Base-by-base conservation (phyloP, 92 coral and sea anemone species). In the Heliopora coerulea region DNA sequence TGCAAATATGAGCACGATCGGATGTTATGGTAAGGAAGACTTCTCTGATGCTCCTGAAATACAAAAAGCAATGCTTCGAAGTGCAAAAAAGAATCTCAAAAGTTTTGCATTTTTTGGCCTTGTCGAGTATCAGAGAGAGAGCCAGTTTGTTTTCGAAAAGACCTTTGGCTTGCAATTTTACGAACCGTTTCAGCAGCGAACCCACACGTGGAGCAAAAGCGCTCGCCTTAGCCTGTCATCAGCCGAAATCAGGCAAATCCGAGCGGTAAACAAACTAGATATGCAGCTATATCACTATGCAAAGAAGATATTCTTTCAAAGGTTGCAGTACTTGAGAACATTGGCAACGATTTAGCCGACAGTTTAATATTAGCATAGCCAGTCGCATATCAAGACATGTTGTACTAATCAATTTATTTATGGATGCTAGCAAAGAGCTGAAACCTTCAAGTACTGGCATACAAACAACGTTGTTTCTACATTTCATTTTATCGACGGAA, bases 321-420 rank as follows among this genome's bases (percentile, higher is more conserved):
- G 76, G 50, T 33, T 69, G 20, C 25, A 69, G 19, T 60, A 57
- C 57, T 58, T 60, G 28, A 27, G 27, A 74, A 59, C 41, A 30
- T 31, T 69, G 76, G 49, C 48, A 17, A 28, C 31, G 50, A 69
- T 49, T 61, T 49, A 69, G 76, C 62, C 60, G 76, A 49, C 61
- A 12, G 62, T 40, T 31, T 54, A 13, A 31, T 52, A 69, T 69
- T 69, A 69, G 76, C 61, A 69, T 49, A 69, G 62, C n/a, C n/a
- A n/a, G n/a, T 15, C 52, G 76, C 76, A 49, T 62, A 69, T 61
- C 76, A 69, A 49, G 76, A 69, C 52, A 67, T 67, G 33, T 49
- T 69, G 56, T 32, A 29, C 76, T 69, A 40, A 69, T 50, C 27
- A 69, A 69, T 69, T 66, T 69, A 69, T 69, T 69, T 69, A 69